Conservation (phyloP, 2,113 vertebrate species). For the Calypte anna region DNA sequence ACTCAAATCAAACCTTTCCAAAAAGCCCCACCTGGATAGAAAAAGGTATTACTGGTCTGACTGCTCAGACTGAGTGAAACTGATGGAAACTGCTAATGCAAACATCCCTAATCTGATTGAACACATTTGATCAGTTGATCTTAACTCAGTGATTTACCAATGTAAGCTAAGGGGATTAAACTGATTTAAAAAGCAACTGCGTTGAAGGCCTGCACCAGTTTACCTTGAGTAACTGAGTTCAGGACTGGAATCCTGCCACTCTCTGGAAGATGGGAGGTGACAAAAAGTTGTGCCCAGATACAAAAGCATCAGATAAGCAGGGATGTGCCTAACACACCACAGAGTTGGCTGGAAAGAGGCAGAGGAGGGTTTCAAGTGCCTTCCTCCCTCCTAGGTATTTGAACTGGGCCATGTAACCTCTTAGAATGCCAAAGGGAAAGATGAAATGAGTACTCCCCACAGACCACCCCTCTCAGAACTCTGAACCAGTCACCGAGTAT, state of each 20-base stretch:
- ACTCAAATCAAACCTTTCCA: not conserved
- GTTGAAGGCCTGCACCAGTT: not conserved
- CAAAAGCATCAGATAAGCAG: not conserved
- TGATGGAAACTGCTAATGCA: slow-evolving; percentile 1
- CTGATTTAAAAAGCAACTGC: slow-evolving; percentile 20
- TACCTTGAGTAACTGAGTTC: not conserved
- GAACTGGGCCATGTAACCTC: not conserved
- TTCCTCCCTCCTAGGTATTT: not conserved
- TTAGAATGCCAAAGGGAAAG: not conserved
- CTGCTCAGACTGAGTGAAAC: not conserved
- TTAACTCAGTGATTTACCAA: slow-evolving; percentile 25
- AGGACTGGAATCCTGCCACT: not conserved
- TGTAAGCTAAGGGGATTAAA: slow-evolving; percentile 38
- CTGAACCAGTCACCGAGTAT: not conserved
- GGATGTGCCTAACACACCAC: not conserved
- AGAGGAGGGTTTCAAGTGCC: not conserved
- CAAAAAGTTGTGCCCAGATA: not conserved
- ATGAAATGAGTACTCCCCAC: not conserved
- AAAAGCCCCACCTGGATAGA: not conserved
- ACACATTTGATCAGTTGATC: slow-evolving; percentile 1
- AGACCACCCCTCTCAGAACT: not conserved
- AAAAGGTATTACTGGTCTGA: not conserved
- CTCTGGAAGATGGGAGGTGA: not conserved
- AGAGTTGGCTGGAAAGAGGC: not conserved
- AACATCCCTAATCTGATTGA: slow-evolving; percentile 15